These are phyloP conservation scores for Chromobotia macracanthus DNA, from an alignment of 2,797 vertebrate species.

Conservation along the genomic window DNA sequence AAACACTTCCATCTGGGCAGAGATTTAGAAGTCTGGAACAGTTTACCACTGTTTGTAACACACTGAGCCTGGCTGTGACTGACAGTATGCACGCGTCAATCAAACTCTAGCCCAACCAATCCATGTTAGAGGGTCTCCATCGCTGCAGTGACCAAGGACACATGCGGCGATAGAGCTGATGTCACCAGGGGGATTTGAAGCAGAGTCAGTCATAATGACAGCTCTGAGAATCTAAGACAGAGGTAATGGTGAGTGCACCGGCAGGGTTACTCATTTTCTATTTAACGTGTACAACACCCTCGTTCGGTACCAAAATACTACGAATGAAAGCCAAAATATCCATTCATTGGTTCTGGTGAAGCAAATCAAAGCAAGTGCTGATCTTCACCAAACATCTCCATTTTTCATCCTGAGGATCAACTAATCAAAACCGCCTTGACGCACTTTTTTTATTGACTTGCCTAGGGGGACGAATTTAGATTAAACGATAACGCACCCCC, in stretches of 20 bases:
- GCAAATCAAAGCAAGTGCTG: neutral
- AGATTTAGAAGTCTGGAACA: conserved; percentile 34
- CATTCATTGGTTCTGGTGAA: neutral
- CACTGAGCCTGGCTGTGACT: conserved; percentile 35
- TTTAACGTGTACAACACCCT: neutral
- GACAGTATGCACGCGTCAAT: conserved; percentile 46
- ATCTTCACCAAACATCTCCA: conserved; percentile 38
- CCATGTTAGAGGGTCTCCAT: conserved; percentile 3
- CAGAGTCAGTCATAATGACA: conserved; percentile 31
- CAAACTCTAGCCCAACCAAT: conserved; percentile 34
- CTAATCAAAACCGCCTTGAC: conserved; percentile 52
- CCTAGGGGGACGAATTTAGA: conserved; percentile 54
- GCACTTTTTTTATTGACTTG: conserved; percentile 47
- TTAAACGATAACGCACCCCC: conserved; percentile 48
- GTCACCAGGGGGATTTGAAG: conserved; percentile 5
- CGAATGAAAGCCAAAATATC: neutral
- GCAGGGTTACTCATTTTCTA: conserved; percentile 31
- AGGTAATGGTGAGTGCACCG: conserved; percentile 23
- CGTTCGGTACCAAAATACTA: conserved; percentile 22
- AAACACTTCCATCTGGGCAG: conserved; percentile 57
- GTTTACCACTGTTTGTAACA: conserved; percentile 42
- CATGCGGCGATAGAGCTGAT: neutral
- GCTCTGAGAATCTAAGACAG: conserved; percentile 25
- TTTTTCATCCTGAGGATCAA: conserved; percentile 34
- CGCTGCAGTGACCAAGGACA: conserved; percentile 41